Conservation (phyloP, 2,888 invertebrate genomes). For the Acleris emargana region DNA sequence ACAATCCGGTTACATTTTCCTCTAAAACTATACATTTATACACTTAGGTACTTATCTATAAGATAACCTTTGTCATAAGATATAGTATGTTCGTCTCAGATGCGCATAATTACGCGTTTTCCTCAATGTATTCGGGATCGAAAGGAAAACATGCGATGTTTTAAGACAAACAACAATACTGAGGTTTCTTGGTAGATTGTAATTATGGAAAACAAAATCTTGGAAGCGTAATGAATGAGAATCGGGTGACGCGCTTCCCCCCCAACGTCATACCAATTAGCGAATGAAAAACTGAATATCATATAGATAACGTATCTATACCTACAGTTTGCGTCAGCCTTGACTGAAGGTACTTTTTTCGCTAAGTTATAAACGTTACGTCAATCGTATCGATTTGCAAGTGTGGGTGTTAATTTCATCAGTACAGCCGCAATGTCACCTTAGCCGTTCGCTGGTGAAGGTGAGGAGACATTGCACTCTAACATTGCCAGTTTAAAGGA, state of each 20-base stretch:
- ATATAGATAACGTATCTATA: not conserved
- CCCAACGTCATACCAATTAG: slow-evolving; percentile 12
- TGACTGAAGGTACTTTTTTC: slow-evolving; percentile 40
- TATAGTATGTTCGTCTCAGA: slow-evolving; percentile 9
- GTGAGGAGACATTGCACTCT: slow-evolving; percentile 32
- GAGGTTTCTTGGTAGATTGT: not conserved
- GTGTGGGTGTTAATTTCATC: slow-evolving; percentile 61
- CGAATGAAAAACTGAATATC: slow-evolving; percentile 21
- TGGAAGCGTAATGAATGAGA: slow-evolving; percentile 6
- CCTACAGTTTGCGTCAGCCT: not conserved
- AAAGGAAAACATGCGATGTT: slow-evolving; percentile 21
- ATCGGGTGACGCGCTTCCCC: slow-evolving; percentile 2
- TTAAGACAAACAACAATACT: slow-evolving; percentile 45
- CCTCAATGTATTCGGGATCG: not conserved
- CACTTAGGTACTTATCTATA: not conserved
- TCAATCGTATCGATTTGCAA: slow-evolving; percentile 51
- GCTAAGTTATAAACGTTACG: slow-evolving; percentile 48
- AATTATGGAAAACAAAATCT: slow-evolving; percentile 14
- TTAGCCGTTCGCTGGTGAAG: slow-evolving; percentile 39
- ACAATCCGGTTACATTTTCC: slow-evolving; percentile 39
- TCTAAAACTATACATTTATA: not conserved
- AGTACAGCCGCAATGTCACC: slow-evolving; percentile 57
- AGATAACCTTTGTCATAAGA: slow-evolving; percentile 17
- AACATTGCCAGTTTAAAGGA: slow-evolving; percentile 21
- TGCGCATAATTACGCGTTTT: slow-evolving; percentile 9